Conservation (phyloP, 1,140 invertebrate genomes). For the Apis cerana region DNA sequence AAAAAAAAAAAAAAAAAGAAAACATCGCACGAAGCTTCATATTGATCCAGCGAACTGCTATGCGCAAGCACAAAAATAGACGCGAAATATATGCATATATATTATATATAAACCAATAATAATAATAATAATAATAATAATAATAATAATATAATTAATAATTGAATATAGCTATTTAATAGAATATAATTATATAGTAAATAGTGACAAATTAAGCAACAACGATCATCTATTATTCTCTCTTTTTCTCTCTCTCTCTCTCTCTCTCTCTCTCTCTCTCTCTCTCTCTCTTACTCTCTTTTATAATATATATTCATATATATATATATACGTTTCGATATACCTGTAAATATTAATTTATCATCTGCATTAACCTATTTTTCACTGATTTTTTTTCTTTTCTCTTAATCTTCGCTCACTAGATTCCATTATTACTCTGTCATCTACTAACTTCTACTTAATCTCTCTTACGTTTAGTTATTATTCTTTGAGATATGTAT, state of each 20-base stretch:
- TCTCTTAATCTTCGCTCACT: constrained; percentile 9
- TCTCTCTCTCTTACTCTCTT: neutral
- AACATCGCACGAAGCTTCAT: neutral
- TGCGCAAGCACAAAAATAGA: constrained; percentile 41
- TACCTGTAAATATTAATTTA: constrained; percentile 58
- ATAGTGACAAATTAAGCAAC: constrained; percentile 81
- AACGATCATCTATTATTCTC: constrained; percentile 73
- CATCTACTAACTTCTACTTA: constrained; percentile 66
- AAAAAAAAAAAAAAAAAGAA: neutral
- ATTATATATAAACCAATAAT: constrained; percentile 52
- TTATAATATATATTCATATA: constrained; percentile 54
- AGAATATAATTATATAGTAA: constrained; percentile 80
- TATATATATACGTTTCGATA: constrained; percentile 49
- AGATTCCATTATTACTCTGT: constrained; percentile 45
- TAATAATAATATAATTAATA: constrained; percentile 72
- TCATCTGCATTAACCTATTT: constrained; percentile 37
- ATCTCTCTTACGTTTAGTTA: constrained; percentile 79
- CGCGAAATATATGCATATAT: constrained; percentile 49
- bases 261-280: constrained; percentile 13
- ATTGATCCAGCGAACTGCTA: neutral
- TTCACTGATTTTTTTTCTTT: neutral
- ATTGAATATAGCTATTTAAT: constrained; percentile 79
- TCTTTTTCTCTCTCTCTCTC: neutral
- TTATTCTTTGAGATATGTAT: constrained; percentile 82
- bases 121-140: constrained; percentile 43